Base-by-base conservation (phyloP, 2,888 invertebrate species). In the Nomada fucata region DNA sequence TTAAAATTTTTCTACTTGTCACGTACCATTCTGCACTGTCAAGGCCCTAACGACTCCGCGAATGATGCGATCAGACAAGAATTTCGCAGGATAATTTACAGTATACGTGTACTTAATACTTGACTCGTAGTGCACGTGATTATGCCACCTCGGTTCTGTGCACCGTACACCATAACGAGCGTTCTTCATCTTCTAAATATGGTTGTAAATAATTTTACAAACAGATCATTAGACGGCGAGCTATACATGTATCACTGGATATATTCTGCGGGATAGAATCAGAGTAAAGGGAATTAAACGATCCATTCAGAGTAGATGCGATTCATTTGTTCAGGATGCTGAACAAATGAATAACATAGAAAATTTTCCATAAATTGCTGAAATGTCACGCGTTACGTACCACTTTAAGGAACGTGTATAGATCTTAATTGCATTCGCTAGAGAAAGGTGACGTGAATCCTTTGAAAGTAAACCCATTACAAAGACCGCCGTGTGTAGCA, bases 61-160 rank as follows among this genome's bases (percentile, higher is more conserved):
- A 53, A 15, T 88, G 88, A 88, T 79, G 84, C 76, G 74, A 81
- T 70, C 57, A 61, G 55, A 36, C 68, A 82, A 68, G 87, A 85
- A 89, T 89, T 86, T 82, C 72, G n/a, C 72, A 65, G 72, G 64
- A 83, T 88, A 84, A 89, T 87, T 85, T 79, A 76, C 71, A 26
- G 68, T 76, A 72, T 20, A 10, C 7, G 10, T 52, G 2, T 26
- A 26, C 26, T 26, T 26, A 26, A 26, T 36, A 73, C 68, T 61
- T 47, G 68, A 15, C 72, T 76, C 52, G 73, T 60, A 77, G 72
- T 50, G 47, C 59, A 72, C 23, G 53, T 57, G 63, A 82, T 83
- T 78, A 71, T 78, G 53, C 67, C 64, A 61, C 18, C 59, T 72
- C 53, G 50, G 61, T 52, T 29, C 67, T 57, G 23, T 57, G 13